Evolutionary conservation across 2,797 vertebrate species (phyloP), one percentile per base, ranked within the genome.

Genomic region (Sciurus carolinensis): DNA sequence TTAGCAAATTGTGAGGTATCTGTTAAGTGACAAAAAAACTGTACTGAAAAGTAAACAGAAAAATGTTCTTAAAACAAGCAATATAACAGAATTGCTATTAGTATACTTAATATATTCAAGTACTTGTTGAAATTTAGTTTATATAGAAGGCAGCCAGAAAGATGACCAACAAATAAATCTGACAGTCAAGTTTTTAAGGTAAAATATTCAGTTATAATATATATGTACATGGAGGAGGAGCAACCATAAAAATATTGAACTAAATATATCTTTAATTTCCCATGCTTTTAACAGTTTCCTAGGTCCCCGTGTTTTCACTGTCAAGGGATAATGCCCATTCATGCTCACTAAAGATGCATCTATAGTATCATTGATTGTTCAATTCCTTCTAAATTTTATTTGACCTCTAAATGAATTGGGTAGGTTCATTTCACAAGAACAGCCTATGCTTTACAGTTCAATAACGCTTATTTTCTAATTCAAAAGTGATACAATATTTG

Each of bases 301-400:
- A 59, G 73, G 28, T 62, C 28, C 0, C 59, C 77, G 62, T 22
- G 36, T 81, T 66, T 30, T 82, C 71, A 82, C 1, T 85, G 17
- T 62, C 85, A 67, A 66, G 14, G 47, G 84, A 87, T 1, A 96
- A 9, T 15, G 13, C 10, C 47, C 30, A 83, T 94, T 91, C 57
- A 80, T 0, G 89, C 15, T 83, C 82, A 52, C 26, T 93, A 90
- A 93, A 80, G 39, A 67, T 33, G 97, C 30, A 93, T 75, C 76
- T 95, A 54, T 59, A 91, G 47, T n/a, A 44, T 0, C 14, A 54
- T 52, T 97, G n/a, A 83, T 67, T 57, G 91, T 66, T 92, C 64
- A 66, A 83, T 96, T 98, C 96, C 91, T 57, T 87, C 64, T 87
- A 94, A 94, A 75, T 82, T 87, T 17, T 87, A 30, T 97, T 93